phyloP scores from a whole-genome alignment of 2,888 invertebrate genomes.

The Brenthis hecate region DNA sequence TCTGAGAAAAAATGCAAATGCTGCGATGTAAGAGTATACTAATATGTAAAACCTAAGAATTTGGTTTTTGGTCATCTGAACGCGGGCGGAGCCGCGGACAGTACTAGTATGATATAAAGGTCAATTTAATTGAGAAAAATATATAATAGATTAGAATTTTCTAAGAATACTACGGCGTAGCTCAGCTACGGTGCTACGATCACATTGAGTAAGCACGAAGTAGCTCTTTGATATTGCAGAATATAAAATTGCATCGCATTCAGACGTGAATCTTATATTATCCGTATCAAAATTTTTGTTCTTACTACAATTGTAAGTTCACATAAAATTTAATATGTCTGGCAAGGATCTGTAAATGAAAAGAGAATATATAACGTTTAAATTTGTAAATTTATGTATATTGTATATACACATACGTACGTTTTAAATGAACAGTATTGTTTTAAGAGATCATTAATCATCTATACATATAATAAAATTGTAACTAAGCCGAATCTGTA shows the following conservation, averaged over 20 bases:
- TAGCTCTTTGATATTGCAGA: conserved; percentile 28
- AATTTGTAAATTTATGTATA: no score
- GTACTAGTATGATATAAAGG: no score
- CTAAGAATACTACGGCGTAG: conserved; percentile 32
- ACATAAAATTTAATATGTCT: conserved; percentile 1
- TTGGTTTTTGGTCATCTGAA: no score
- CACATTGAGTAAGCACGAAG: conserved; percentile 14
- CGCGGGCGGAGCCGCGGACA: no score
- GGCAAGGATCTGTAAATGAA: not conserved
- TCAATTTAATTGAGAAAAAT: not conserved
- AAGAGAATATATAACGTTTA: not conserved
- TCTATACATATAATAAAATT: no score
- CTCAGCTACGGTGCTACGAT: conserved; percentile 28
- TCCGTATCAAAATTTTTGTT: conserved; percentile 2
- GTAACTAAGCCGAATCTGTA: no score
- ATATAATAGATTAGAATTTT: not conserved
- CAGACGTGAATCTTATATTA: conserved; percentile 9
- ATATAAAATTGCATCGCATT: conserved; percentile 23
- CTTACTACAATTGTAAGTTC: not conserved
- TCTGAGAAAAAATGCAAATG: no score
- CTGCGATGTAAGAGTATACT: no score
- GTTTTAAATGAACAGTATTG: no score
- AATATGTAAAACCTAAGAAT: no score
- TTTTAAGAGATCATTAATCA: no score
- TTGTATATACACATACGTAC: no score